Evolutionary conservation across 2,113 vertebrate species (phyloP), one percentile per base, ranked within the genome.

Genomic region (Lichenostomus cassidix): DNA sequence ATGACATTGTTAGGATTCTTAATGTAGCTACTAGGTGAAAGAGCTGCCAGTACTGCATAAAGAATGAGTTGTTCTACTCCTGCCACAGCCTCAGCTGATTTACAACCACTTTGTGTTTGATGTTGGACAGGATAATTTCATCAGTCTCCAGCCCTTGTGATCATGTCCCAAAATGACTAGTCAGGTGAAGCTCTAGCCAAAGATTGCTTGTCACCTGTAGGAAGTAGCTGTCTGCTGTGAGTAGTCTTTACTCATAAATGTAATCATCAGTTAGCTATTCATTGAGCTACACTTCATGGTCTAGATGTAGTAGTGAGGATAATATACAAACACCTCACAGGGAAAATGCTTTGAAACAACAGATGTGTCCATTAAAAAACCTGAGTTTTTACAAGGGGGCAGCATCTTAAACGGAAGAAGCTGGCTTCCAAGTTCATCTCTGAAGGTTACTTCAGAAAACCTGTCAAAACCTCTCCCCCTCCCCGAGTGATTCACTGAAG

Each of bases 101-200:
- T 99, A 99, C 98, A 99, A 97, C 97, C 97, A 97, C 94, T 97
- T 98, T 97, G 96, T 78, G 98, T 99, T 99, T 99, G 98, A 99
- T 99, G 98, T 98, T 97, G 98, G 98, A 99, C 98, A 98, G 98
- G 98, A 98, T 98, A 98, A 99, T 99, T 99, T 99, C 98, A 98
- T 98, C 97, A 98, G 97, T 98, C 98, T 98, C 96, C 97, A 97
- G 96, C 97, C 98, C 98, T 98, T 99, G 98, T 99, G 98, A 99
- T 99, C 98, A 99, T 97, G 97, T 98, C 98, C 97, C 97, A 98
- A 98, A 98, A 99, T 99, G 98, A 99, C 98, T 99, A 98, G 98
- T 98, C 98, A 98, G 98, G 98, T 98, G 98, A 98, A 98, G 98
- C 98, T 97, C 97, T 50, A 93, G 97, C 83, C 37, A 97, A 97